Conservation (phyloP, 2,113 vertebrate genomes). For the Vulpes ferrilata region DNA sequence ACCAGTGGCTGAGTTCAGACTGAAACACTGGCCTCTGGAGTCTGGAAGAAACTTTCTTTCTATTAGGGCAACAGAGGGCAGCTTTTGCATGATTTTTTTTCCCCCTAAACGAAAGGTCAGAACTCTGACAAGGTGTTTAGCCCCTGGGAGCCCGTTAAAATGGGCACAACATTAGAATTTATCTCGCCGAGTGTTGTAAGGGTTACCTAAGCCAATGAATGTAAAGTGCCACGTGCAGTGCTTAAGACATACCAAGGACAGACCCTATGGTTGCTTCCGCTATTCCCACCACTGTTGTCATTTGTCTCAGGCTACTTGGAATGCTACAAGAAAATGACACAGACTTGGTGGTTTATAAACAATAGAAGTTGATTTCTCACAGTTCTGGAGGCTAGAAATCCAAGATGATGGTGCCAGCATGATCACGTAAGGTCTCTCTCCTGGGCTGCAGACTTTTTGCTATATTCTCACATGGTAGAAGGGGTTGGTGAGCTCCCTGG, state of each 20-base stretch:
- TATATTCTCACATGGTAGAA: background rate
- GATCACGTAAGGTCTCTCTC: background rate
- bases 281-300: background rate
- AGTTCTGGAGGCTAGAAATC: background rate
- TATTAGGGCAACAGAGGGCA: background rate
- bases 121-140: background rate
- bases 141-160: background rate
- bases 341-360: background rate
- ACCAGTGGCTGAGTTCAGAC: background rate
- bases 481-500: background rate
- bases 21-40: background rate
- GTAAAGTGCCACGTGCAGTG: background rate
- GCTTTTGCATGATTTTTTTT: background rate
- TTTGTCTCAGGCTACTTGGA: background rate
- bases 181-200: background rate
- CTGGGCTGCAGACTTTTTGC: background rate
- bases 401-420: background rate
- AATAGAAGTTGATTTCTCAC: background rate
- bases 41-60: background rate
- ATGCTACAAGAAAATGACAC: background rate
- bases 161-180: background rate
- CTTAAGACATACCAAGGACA: background rate
- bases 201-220: background rate
- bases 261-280: background rate
- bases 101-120: background rate